Conservation (phyloP, 1,140 invertebrate species). For the Vanessa tameamea region DNA sequence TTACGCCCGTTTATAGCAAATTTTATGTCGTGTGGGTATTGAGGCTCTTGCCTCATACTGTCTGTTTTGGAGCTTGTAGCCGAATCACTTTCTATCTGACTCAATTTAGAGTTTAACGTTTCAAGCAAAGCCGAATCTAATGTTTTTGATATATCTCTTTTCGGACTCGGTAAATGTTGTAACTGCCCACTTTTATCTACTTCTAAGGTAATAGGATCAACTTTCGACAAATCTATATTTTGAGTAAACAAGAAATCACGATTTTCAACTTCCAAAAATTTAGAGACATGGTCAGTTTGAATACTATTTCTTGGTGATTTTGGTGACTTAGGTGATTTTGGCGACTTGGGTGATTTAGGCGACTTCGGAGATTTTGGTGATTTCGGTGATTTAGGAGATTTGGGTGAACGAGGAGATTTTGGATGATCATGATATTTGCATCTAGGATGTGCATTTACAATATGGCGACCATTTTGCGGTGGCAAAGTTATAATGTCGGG, state of each 20-base stretch:
- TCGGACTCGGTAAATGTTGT: constrained; percentile 84
- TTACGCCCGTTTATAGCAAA: constrained; percentile 73
- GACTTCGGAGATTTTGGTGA: constrained; percentile 82
- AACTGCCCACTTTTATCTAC: constrained; percentile 84
- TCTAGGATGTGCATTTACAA: constrained; percentile 69
- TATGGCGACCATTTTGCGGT: constrained; percentile 75
- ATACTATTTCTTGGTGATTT: constrained; percentile 81
- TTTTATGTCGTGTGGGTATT: constrained; percentile 81
- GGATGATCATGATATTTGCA: constrained; percentile 81
- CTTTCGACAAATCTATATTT: constrained; percentile 86
- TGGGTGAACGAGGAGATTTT: constrained; percentile 79
- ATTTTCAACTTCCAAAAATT: constrained; percentile 76
- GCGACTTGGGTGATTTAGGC: constrained; percentile 78
- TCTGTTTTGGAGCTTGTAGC: constrained; percentile 86
- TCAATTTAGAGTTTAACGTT: constrained; percentile 86
- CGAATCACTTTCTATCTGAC: constrained; percentile 86
- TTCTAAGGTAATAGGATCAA: constrained; percentile 85
- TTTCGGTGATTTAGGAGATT: constrained; percentile 82
- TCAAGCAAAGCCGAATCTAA: constrained; percentile 85
- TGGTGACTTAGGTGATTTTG: constrained; percentile 82
- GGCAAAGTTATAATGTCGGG: constrained; percentile 77
- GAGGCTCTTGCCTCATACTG: constrained; percentile 83
- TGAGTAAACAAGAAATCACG: constrained; percentile 85
- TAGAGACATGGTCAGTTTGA: constrained; percentile 72
- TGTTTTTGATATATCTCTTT: constrained; percentile 84